Percentiles rank a stretch among this genome's conserved stretches.
Conservation (phyloP, 2,888 invertebrate genomes). For the Seladonia tumulorum region DNA sequence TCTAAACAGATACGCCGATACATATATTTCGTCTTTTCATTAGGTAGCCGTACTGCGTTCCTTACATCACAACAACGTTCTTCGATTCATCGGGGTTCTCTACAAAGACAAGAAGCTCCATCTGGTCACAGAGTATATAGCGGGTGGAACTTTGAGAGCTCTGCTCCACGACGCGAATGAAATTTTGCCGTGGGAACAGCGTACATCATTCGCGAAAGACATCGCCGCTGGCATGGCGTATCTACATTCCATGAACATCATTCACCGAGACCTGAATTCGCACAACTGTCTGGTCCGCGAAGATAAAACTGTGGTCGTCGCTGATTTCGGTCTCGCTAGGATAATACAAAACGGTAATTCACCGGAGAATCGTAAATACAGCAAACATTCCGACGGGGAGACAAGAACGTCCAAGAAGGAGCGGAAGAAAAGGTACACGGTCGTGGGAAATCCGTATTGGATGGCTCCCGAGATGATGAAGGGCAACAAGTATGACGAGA, state of each 20-base stretch:
- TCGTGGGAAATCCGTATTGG: conserved; percentile 99
- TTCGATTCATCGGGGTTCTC: conserved; percentile 96
- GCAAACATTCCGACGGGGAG: conserved; percentile 82
- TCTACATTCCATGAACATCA: conserved; percentile 96
- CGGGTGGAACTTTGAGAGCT: conserved; percentile 95
- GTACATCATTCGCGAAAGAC: conserved; percentile 94
- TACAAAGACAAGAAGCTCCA: conserved; percentile 96
- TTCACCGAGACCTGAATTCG: conserved; percentile 97
- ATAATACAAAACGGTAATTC: conserved; percentile 87
- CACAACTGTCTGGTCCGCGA: conserved; percentile 97
- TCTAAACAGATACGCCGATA: background rate
- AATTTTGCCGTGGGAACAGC: conserved; percentile 91
- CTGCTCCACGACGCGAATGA: conserved; percentile 91
- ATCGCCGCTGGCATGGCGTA: conserved; percentile 97
- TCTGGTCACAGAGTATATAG: conserved; percentile 96
- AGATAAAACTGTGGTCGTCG: conserved; percentile 96
- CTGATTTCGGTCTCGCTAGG: conserved; percentile 97
- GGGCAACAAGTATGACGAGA: conserved; percentile 97
- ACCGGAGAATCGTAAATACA: conserved; percentile 81
- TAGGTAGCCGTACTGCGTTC: conserved; percentile 96
- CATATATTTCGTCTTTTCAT: conserved; percentile 11
- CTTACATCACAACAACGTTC: conserved; percentile 94
- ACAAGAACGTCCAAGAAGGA: conserved; percentile 87
- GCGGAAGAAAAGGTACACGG: conserved; percentile 95
- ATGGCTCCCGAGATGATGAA: conserved; percentile 99